These are phyloP conservation scores for Austrofundulus limnaeus DNA, from an alignment of 2,113 vertebrate genomes.

Conservation along the genomic window DNA sequence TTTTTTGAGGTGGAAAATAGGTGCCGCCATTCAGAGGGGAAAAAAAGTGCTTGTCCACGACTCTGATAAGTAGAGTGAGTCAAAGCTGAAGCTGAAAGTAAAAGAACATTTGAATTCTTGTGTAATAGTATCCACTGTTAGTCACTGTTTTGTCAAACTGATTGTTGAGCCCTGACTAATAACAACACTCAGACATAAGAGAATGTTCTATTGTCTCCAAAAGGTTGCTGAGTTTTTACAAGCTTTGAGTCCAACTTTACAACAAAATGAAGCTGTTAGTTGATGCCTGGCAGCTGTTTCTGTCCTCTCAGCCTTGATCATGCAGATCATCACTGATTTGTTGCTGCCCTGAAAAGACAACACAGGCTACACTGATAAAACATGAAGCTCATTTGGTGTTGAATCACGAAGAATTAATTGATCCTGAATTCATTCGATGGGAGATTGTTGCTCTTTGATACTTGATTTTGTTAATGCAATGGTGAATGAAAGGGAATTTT, in stretches of 20 bases:
- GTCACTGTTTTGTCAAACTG: neutral
- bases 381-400: conserved; percentile 16
- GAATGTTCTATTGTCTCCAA: neutral
- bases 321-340: conserved; percentile 72
- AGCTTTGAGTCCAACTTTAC: conserved; percentile 28
- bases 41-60: neutral
- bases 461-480: too few relatives aligned
- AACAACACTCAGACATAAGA: neutral
- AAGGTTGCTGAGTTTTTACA: conserved; percentile 11
- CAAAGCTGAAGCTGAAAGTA: neutral
- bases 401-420: neutral
- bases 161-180: neutral
- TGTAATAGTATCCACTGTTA: neutral
- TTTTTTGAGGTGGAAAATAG: too few relatives aligned
- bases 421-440: too few relatives aligned
- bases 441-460: too few relatives aligned
- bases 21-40: too few relatives aligned
- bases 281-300: conserved; percentile 11
- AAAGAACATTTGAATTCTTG: neutral
- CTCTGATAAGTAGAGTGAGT: neutral
- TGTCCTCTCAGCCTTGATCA: conserved; percentile 54
- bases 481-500: too few relatives aligned
- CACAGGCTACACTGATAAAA: conserved; percentile 55
- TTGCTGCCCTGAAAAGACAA: conserved; percentile 59
- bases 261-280: conserved; percentile 30